Base-by-base conservation (phyloP, 2,113 vertebrate genomes). In the Grammatotria lemairii region DNA sequence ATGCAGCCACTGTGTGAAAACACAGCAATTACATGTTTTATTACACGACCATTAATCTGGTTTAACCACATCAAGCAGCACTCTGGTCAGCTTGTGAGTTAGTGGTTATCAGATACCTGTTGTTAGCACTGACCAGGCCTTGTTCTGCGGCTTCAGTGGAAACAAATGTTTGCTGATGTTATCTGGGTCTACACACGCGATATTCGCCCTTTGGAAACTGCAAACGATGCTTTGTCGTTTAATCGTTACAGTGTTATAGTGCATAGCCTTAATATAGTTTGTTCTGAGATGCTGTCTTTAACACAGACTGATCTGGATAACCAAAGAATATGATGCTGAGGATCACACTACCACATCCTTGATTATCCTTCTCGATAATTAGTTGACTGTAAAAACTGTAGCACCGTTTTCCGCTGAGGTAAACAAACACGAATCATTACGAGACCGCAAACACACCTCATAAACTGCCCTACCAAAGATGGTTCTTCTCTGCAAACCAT, bases 391-490 rank as follows among this genome's bases (percentile, higher is more conserved):
- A 91, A 87, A 63, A 21, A 84, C 79, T 68, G 19, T 79, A 38
- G 14, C 55, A 85, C 21, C 14, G 31, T 73, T 84, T 88, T 63
- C 60, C 55, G 45, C 51, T 35, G 11, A 82, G 26, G 65, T 70
- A 23, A 80, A 51, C 35, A 78, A 45, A 81, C 55, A 83, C n/a
- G n/a, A 70, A 85, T 81, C 14, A 80, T 19, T 14, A 47, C 33
- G 21, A 86, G 28, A 58, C 21, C 81, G 83, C 55, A 80, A 84
- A 75, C 73, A 80, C 45, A 83, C 65, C 70, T 51, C 82, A 55
- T 51, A 33, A 86, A 80, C 80, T 84, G 47, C 85, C 23, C 83
- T 75, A 80, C 60, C 87, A 93, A 94, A 93, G 86, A 94, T 90
- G 94, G 88, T 90, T 90, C 45, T 91, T 79, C 33, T 68, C 80